These are phyloP conservation scores for Pempheris klunzingeri DNA, from an alignment of 2,797 vertebrate species.

Conservation along the genomic window DNA sequence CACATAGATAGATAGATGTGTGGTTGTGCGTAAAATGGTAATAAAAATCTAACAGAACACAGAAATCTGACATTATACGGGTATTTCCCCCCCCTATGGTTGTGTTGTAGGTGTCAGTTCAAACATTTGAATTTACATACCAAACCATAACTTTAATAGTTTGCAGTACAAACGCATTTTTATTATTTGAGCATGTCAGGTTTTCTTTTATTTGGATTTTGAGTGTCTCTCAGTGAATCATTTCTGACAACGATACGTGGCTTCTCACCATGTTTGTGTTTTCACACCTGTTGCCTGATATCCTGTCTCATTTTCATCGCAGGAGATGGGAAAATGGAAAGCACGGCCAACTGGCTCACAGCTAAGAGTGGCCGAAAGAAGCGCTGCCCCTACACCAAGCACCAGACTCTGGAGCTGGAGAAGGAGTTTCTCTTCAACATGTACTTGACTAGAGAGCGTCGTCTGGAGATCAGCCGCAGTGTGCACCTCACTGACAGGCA, in stretches of 20 bases:
- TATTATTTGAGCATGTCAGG: background rate
- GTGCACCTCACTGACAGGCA: slow-evolving; percentile 99
- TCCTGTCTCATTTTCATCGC: slow-evolving; percentile 60
- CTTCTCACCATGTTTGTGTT: background rate
- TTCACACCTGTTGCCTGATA: slow-evolving; percentile 62
- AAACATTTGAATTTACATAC: background rate
- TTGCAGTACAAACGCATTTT: background rate
- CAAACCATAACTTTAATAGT: background rate
- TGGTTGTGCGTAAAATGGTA: slow-evolving; percentile 42
- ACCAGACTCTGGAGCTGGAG: slow-evolving; percentile 98
- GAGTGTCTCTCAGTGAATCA: background rate
- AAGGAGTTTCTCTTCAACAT: slow-evolving; percentile 99
- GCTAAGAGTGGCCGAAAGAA: slow-evolving; percentile 99
- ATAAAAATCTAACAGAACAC: slow-evolving; percentile 8
- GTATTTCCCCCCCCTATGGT: background rate
- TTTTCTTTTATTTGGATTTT: slow-evolving; percentile 1
- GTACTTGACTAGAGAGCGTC: slow-evolving; percentile 99
- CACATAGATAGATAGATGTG: slow-evolving; percentile 1
- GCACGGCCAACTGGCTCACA: slow-evolving; percentile 95
- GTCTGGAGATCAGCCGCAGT: slow-evolving; percentile 98
- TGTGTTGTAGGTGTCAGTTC: background rate
- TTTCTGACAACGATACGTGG: background rate
- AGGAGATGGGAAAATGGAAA: slow-evolving; percentile 93
- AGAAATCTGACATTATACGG: background rate
- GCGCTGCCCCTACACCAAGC: slow-evolving; percentile 97